Evolutionary conservation across 2,113 vertebrate species (phyloP).

Genomic region (Serranochromis macrocephalus): DNA sequence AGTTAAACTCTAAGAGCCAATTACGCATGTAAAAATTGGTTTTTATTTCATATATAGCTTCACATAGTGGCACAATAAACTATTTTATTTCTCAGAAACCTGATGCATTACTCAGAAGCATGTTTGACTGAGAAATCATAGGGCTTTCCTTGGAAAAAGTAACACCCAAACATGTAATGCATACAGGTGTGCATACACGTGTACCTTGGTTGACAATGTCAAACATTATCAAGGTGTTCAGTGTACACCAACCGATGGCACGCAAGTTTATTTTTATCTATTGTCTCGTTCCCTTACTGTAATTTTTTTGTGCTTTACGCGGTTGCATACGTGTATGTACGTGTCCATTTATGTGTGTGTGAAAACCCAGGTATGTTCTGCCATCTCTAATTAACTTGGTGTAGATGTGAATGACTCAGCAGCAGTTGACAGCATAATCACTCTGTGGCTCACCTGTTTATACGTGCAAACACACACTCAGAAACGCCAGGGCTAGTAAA

Average conservation of each 20-base stretch:
- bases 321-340: not conserved
- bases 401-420: slow-evolving; percentile 60
- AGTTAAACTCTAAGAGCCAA: not conserved
- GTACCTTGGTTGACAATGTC: not conserved
- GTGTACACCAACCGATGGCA: slow-evolving; percentile 30
- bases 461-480: slow-evolving; percentile 26
- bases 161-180: not conserved
- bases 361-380: slow-evolving; percentile 43
- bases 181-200: not conserved
- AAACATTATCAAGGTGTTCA: slow-evolving; percentile 23
- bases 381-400: slow-evolving; percentile 63
- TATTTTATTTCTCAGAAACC: not conserved
- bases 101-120: not conserved
- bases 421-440: slow-evolving; percentile 67
- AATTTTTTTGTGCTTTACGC: slow-evolving; percentile 2
- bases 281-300: slow-evolving; percentile 21
- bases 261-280: slow-evolving; percentile 59
- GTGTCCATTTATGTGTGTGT: slow-evolving; percentile 1
- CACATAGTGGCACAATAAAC: not conserved
- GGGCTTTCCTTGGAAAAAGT: not conserved
- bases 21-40: rapidly evolving
- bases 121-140: not conserved
- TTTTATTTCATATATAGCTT: not conserved
- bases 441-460: slow-evolving; percentile 54
- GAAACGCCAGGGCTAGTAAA: not conserved